phyloP scores from a whole-genome alignment of 2,797 vertebrate species.

The Adelosebastes latens region DNA sequence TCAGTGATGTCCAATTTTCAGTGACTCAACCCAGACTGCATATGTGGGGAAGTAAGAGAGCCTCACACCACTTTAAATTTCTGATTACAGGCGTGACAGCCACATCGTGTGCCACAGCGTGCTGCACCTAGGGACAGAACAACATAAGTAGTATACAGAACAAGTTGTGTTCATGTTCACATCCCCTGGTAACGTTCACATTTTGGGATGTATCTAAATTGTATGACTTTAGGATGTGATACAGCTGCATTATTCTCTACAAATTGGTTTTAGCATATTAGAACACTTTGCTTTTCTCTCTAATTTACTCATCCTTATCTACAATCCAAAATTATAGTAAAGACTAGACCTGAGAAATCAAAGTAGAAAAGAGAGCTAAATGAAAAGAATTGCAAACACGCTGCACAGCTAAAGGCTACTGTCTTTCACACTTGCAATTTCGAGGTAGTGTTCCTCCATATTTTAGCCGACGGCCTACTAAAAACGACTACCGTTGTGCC shows the following conservation, averaged over 20 bases:
- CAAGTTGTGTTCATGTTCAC: neutral
- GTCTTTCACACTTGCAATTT: neutral
- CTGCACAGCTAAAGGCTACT: neutral
- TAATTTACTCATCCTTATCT: neutral
- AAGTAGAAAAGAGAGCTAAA: neutral
- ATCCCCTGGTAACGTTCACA: neutral
- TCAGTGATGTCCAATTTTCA: conserved; percentile 27
- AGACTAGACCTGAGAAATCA: neutral
- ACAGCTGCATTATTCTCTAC: conserved; percentile 7
- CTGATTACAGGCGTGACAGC: neutral
- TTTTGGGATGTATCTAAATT: neutral
- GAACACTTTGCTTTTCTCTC: neutral
- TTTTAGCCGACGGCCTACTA: neutral
- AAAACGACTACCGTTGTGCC: neutral
- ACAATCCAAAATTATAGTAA: neutral
- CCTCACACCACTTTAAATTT: conserved; percentile 16
- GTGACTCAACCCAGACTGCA: conserved; percentile 26
- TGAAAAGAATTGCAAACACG: neutral
- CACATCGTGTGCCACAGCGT: neutral
- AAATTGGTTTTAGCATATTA: neutral
- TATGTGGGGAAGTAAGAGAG: conserved; percentile 5
- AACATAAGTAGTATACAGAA: neutral
- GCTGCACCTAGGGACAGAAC: neutral
- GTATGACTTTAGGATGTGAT: neutral
- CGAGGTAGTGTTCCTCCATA: neutral